phyloP scores from a whole-genome alignment of 1,140 invertebrate genomes.

The Batillaria attramentaria region DNA sequence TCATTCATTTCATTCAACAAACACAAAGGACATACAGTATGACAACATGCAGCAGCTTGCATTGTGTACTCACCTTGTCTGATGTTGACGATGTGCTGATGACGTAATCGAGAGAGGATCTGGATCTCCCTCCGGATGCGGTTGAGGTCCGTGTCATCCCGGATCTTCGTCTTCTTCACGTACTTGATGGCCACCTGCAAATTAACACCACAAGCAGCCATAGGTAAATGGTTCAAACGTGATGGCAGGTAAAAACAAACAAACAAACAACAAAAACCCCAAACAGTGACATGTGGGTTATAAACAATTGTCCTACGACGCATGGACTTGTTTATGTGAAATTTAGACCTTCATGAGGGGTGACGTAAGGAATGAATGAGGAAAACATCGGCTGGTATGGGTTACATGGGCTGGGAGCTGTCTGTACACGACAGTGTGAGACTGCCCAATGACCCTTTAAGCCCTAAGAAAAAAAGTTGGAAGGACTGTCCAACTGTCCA shows the following conservation, averaged over 20 bases:
- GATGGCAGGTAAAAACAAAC: background rate
- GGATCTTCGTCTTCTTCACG: constrained; percentile 99
- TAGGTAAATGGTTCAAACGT: background rate
- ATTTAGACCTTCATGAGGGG: background rate
- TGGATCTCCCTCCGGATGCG: constrained; percentile 97
- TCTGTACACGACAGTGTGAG: too few relatives aligned
- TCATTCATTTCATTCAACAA: background rate
- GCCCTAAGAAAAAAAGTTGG: too few relatives aligned
- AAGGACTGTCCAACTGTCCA: too few relatives aligned
- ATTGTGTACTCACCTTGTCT: constrained; percentile 87
- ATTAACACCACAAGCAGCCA: constrained; percentile 41
- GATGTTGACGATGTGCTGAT: constrained; percentile 99
- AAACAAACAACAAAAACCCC: background rate
- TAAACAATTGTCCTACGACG: background rate
- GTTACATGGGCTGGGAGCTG: too few relatives aligned
- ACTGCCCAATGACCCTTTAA: too few relatives aligned
- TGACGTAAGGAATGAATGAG: too few relatives aligned
- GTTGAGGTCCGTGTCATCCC: constrained; percentile 96
- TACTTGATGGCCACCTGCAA: constrained; percentile 94
- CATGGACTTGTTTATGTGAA: background rate
- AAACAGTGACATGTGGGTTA: background rate
- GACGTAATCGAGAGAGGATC: constrained; percentile 98
- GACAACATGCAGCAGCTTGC: background rate
- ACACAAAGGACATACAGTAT: background rate
- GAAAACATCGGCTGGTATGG: too few relatives aligned